A percentile compares a stretch with the other conserved stretches of the same genome.
Conservation (phyloP, 1,140 invertebrate genomes). For the Anoplophora glabripennis region DNA sequence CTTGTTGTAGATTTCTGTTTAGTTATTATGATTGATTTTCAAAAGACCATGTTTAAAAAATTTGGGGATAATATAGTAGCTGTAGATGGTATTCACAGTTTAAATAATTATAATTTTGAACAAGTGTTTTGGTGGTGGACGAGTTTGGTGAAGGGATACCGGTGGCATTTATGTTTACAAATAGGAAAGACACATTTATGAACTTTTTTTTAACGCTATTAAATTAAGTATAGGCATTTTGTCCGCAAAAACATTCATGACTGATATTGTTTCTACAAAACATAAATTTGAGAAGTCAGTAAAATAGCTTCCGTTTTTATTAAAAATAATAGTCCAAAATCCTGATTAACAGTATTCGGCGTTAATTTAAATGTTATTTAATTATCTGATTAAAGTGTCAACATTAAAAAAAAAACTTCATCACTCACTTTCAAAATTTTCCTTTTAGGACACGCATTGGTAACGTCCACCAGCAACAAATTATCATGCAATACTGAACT, state of each 20-base stretch:
- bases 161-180: constrained; percentile 28
- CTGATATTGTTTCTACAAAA: constrained; percentile 19
- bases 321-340: no score
- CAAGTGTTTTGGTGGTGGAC: constrained; percentile 30
- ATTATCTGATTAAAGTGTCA: no score
- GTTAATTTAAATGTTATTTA: no score
- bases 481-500: no score
- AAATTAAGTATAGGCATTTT: constrained; percentile 16
- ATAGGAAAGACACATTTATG: constrained; percentile 26
- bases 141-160: constrained; percentile 29
- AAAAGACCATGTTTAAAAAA: constrained; percentile 24
- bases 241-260: constrained; percentile 22
- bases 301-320: no score
- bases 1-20: constrained; percentile 30
- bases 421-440: no score
- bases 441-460: no score
- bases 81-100: constrained; percentile 31
- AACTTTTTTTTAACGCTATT: constrained; percentile 23
- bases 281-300: no score
- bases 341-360: no score
- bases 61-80: constrained; percentile 26
- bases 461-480: no score
- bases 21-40: not conserved
- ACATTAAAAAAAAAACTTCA: no score
- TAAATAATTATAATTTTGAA: constrained; percentile 35